Conservation (phyloP, 1,140 invertebrate genomes). For the Drosophila melanogaster region Release_6_plus_ISO1_MT NC_004354.4:11404501-11405000, state of each 20-base stretch:
- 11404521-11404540: constrained; percentile 13
- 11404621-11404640: constrained; percentile 29
- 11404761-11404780: constrained; percentile 3
- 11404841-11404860: constrained; percentile 1
- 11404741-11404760: not conserved
- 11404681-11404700: constrained; percentile 18
- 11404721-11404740: not conserved
- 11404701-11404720: constrained; percentile 21
- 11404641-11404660: constrained; percentile 3
- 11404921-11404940: constrained; percentile 10
- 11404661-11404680: constrained; percentile 6
- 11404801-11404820: not conserved
- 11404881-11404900: not conserved
- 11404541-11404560: constrained; percentile 1
- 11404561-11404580: constrained; percentile 1
- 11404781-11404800: not conserved
- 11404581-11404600: constrained; percentile 6
- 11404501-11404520: constrained; percentile 30
- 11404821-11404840: not conserved
- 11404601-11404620: constrained; percentile 6
- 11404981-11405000: constrained; percentile 2
- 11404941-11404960: constrained; percentile 2
- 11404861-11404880: constrained; percentile 11
- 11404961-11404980: not conserved
- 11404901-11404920: constrained; percentile 19